Evolutionary conservation across 2,113 vertebrate species (phyloP), one percentile per base, ranked within the genome.

Genomic region (Pituophis catenifer): DNA sequence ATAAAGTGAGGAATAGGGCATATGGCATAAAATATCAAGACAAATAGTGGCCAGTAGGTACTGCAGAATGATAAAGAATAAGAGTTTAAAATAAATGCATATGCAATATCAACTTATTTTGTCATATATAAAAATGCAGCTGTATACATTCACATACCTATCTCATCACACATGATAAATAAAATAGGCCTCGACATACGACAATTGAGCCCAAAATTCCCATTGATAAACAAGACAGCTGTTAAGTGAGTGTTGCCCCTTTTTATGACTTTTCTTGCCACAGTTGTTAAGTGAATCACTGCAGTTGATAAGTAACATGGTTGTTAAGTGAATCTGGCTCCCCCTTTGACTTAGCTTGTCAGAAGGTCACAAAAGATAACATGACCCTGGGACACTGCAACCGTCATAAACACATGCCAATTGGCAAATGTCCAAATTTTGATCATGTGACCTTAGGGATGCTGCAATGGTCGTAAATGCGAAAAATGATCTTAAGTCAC

Each of bases 1-100:
- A 99, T 99, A 97, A 99, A 99, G 96, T 98, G 97, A 1, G 99
- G 99, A 94, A 99, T 98, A 92, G 99, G 99, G 92, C 98, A 99
- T 92, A 99, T 93, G 92, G 98, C 88, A 90, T 99, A 98, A 97
- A 99, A 99, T 29, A 99, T 97, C 94, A 99, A 95, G 93, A 99
- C 99, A 95, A 99, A 99, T 86, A 99, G 94, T 1, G 99, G 99
- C 99, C 99, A 99, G 96, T 99, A 99, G 0, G 98, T 97, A 0
- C 99, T 99, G 97, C n/a, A 29, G n/a, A 53, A 92, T 26, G 57
- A 1, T 0, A n/a, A 62, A 52, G 62, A 93, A 91, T 59, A n/a
- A 7, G 24, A 1, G 29, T 26, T 5, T 93, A 50, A 86, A 90
- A 92, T 33, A 11, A 44, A 81, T 75, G 19, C 17, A 55, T 53